Base-by-base conservation (phyloP, 2,797 vertebrate species). In the Leucoraja ocellata region DNA sequence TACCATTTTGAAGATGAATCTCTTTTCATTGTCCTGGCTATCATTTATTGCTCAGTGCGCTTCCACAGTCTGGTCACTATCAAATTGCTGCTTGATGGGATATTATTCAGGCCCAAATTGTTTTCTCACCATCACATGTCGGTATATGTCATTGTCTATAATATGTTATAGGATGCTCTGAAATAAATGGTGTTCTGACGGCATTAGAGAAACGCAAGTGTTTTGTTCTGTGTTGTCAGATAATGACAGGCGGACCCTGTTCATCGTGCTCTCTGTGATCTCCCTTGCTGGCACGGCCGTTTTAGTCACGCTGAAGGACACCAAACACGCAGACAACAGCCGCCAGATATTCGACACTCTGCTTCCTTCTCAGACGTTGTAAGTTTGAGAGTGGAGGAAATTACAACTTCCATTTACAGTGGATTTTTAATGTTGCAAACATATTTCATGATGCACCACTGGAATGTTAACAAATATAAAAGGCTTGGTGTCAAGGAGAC, bases 271-370 rank as follows among this genome's bases (percentile, higher is more conserved):
- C 94, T 63, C 97, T 94, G 95, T 97, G 73, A 93, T 95, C 93
- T 97, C 97, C 1, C 13, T 95, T 0, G 93, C 97, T 25, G 97
- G 97, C n/a, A 97, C 97, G 0, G 95, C 97, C 93, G 95, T 95
- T 95, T 97, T 97, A 94, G 95, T 97, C 84, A 93, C 94, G 93
- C 36, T 97, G 95, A 95, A 95, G 74, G 96, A 94, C 93, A 95
- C 94, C 28, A 94, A 36, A 21, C 28, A 36, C 1, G n/a, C 8
- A 18, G 61, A 68, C 58, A 65, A 6, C 84, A 32, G 14, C 28
- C 36, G n/a, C 8, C 61, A 36, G n/a, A 36, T 65, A 28, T 65
- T n/a, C 0, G 84, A 88, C 14, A 28, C 84, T 65, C 36, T 65
- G 7, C 61, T 88, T 88, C 84, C 32, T 7, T 14, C 63, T 14